Evolutionary conservation across 2,888 invertebrate species (phyloP).

Genomic region (Aricia artaxerxes): DNA sequence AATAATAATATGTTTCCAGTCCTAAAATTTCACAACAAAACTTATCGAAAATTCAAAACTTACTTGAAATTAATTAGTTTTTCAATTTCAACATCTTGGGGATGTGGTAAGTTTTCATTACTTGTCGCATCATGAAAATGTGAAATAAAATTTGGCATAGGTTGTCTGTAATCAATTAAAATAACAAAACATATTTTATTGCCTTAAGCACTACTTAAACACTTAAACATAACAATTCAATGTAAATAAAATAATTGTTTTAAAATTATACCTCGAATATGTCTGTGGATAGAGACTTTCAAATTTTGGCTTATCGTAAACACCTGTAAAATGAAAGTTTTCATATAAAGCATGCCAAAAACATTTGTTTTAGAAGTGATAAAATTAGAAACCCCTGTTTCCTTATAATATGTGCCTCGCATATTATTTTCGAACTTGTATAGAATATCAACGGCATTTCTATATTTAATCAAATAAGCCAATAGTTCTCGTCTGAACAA

Average conservation of each 20-base stretch:
- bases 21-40: too few species aligned
- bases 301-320: constrained; percentile 2
- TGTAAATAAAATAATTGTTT: neutral
- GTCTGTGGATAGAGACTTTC: constrained; percentile 34
- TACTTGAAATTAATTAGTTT: constrained; percentile 57
- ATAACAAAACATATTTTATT: neutral
- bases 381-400: neutral
- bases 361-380: neutral
- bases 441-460: neutral
- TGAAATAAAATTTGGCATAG: constrained; percentile 41
- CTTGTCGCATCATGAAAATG: constrained; percentile 49
- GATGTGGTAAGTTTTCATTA: constrained; percentile 55
- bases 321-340: neutral
- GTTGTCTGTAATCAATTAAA: constrained; percentile 44
- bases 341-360: neutral
- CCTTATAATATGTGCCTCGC: neutral
- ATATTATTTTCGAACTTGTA: neutral
- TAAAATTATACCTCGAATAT: constrained; percentile 38
- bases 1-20: too few species aligned
- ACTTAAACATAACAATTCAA: neutral
- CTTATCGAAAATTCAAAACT: constrained; percentile 41
- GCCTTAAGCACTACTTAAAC: neutral
- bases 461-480: constrained; percentile 2
- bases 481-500: constrained; percentile 8
- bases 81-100: constrained; percentile 65